phyloP scores from a whole-genome alignment of 1,140 invertebrate genomes.

The Lutraria rhynchaena region DNA sequence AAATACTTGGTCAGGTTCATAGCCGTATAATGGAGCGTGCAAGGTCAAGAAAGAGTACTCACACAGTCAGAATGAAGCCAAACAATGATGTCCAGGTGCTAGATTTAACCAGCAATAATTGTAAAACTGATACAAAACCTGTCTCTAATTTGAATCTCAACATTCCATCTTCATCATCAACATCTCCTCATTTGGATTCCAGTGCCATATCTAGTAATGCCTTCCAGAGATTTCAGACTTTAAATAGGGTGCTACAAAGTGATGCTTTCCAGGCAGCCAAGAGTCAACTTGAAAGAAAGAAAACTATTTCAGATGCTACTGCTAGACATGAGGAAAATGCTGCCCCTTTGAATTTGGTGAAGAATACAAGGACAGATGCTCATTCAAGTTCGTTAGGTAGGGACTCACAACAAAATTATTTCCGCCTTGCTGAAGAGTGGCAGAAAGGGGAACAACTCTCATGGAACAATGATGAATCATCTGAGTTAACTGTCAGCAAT shows the following conservation, averaged over 20 bases:
- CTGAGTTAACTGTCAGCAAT: conserved; percentile 1
- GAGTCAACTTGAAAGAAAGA: conserved; percentile 46
- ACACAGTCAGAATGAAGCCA: conserved; percentile 25
- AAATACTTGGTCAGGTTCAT: conserved; percentile 47
- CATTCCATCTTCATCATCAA: conserved; percentile 25
- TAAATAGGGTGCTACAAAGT: conserved; percentile 51
- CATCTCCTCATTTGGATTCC: background rate
- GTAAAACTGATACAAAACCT: conserved; percentile 1
- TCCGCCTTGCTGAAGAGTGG: conserved; percentile 42
- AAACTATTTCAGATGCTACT: background rate
- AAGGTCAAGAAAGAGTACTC: conserved; percentile 41
- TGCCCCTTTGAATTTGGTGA: conserved; percentile 32
- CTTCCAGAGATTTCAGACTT: conserved; percentile 46
- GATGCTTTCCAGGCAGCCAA: conserved; percentile 56
- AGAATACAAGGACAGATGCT: background rate
- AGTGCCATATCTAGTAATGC: conserved; percentile 34
- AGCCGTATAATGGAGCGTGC: conserved; percentile 52
- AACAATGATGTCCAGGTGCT: conserved; percentile 12
- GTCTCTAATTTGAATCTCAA: background rate
- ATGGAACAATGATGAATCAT: background rate
- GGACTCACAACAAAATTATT: conserved; percentile 41
- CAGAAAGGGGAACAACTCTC: conserved; percentile 39
- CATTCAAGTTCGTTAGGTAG: background rate
- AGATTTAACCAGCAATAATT: conserved; percentile 16
- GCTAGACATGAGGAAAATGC: background rate